Percentiles rank a stretch among this genome's conserved stretches.
phyloP scores from a whole-genome alignment of 2,113 vertebrate species.

The Pituophis catenifer region DNA sequence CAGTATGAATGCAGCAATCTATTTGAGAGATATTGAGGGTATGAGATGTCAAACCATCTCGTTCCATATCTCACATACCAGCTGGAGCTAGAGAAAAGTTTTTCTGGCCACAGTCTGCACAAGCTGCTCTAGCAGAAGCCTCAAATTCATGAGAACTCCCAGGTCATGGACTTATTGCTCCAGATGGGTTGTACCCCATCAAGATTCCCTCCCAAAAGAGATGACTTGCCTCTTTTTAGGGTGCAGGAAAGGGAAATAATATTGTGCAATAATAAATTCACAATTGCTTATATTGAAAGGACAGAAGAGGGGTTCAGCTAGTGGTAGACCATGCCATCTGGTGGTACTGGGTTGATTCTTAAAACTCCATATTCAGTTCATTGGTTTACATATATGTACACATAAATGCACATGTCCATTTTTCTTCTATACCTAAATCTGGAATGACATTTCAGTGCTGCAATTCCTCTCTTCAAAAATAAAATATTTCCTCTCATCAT shows the following conservation, averaged over 20 bases:
- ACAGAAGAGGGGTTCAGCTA: background rate
- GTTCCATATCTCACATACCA: background rate
- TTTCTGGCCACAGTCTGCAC: background rate
- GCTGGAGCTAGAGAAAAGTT: background rate
- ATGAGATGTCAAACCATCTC: background rate
- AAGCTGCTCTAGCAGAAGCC: background rate
- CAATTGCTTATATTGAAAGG: too few relatives aligned
- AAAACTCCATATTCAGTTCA: background rate
- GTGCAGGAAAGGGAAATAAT: background rate
- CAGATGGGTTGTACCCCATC: background rate
- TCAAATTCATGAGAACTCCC: background rate
- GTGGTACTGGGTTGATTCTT: background rate
- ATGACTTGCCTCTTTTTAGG: background rate
- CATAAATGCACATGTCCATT: background rate
- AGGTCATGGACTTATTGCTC: background rate
- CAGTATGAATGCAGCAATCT: background rate
- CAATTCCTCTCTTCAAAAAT: conserved; percentile 19
- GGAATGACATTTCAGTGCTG: conserved; percentile 29
- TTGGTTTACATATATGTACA: background rate
- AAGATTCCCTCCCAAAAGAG: background rate
- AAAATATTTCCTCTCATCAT: conserved; percentile 18
- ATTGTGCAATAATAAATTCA: background rate
- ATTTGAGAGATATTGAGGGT: background rate
- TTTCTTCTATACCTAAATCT: background rate
- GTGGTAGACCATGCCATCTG: background rate